Base-by-base conservation (phyloP, 53 echinoderm and acorn worm genomes). In the Actinopyga echinites region DNA sequence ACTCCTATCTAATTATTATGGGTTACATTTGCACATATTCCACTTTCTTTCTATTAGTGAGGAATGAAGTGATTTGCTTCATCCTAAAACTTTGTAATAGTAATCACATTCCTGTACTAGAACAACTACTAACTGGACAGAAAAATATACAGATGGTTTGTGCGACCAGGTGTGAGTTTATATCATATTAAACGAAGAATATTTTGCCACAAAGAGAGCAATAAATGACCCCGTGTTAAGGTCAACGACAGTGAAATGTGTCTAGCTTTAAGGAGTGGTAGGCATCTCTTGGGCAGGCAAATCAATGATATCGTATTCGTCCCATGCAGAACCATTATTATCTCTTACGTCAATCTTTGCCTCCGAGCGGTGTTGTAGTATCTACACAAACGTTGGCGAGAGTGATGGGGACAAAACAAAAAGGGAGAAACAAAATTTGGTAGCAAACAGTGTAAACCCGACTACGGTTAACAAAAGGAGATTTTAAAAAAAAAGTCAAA, bases 301-400 rank as follows among this genome's bases (percentile, higher is more conserved):
- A 49, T 77, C 77, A 30, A 77, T 56, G 17, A 77, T 77, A 31
- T 55, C 56, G 77, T 77, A 77, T 1, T 77, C 77, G 77, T 53
- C 56, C 77, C 77, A 77, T 77, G 77, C 77, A 77, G 24, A 32
- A 77, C 13, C 29, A 77, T 53, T 45, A 52, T 75, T 56, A 56
- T 77, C 77, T 53, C 77, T 77, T 77, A 77, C 77, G 56, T 77
- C 77, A 56, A 77, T 77, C 77, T 54, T 52, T 52, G 77, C 77
- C 77, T 77, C 77, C 77, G 77, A 77, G 26, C 77, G 77, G 43
- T 77, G 77, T 56, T 30, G 77, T 30, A 77, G 54, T 13, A 54
- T 56, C 77, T 77, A 56, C 77, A 77, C 54, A 56, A 55, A 28
- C 10, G 77, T 55, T 31, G 54, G 77, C 54, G 13, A 77, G 77